Base-by-base conservation (phyloP, 23 tunicate genomes). In the Trididemnum nubilum region DNA sequence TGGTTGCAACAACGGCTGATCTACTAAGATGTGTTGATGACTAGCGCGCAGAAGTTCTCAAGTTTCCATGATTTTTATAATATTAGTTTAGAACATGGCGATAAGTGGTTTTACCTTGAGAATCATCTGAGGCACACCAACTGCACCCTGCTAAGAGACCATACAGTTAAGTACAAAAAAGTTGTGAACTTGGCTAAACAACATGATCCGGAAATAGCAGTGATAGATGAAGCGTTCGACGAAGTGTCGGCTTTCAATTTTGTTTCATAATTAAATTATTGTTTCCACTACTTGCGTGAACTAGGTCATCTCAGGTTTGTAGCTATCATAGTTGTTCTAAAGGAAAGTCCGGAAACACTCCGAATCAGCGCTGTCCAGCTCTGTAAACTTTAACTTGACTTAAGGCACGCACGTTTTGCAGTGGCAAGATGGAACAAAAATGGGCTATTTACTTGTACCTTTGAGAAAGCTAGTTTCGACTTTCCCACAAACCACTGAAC, bases 1-100 rank as follows among this genome's bases (percentile, higher is more conserved):
- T 83, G 76, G 76, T 83, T 74, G 89, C 89, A 77, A 85, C 76
- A 85, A 85, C 83, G 61, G 83, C 44, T 35, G 89, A 85, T 73
- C 83, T 85, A 77, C 65, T 85, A 49, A 85, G 67, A 85, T 30
- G 49, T 25, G 77, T 85, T 34, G 89, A 85, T 78, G 83, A 85
- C 18, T 64, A 85, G 83, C 76, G 82, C 27, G 89, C 83, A 50
- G 36, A 85, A 72, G 65, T 85, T 64, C 89, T 85, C 83, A 85
- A 79, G 83, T 73, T 79, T 79, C 83, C 83, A 64, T 25, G 73
- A 79, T 32, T 79, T 79, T 54, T 79, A 79, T 35, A 79, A 51
- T n/a, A 79, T 79, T 32, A 79, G 52, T 51, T 79, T 79, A 35
- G 57, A 79, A 79, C 64, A 79, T 78, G 35, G 78, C 77, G 82